Percentiles rank a stretch among this genome's conserved stretches.
Conservation (phyloP, 2,888 invertebrate species). For the Crocallis elinguaria region DNA sequence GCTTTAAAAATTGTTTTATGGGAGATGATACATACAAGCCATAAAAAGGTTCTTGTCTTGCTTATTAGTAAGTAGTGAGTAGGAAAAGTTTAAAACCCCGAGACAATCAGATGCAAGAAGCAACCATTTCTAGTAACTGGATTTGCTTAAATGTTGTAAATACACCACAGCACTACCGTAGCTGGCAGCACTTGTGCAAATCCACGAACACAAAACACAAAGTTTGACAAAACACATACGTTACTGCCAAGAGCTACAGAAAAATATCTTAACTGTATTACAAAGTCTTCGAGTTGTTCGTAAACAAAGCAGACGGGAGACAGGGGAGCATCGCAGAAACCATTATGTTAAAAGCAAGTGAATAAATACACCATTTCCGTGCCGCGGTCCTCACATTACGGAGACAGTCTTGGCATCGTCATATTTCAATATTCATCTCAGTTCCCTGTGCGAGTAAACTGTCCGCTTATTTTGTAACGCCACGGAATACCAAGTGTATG, state of each 20-base stretch:
- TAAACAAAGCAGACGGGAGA: conserved; percentile 33
- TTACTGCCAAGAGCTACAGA: not conserved
- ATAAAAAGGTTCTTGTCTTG: too few species aligned
- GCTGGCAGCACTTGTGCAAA: too few species aligned
- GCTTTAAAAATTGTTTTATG: too few species aligned
- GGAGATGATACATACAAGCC: too few species aligned
- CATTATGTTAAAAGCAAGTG: conserved; percentile 40
- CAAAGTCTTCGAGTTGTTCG: conserved; percentile 23
- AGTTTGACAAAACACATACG: too few species aligned
- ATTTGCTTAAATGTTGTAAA: too few species aligned
- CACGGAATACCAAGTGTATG: conserved; percentile 18
- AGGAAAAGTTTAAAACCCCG: too few species aligned
- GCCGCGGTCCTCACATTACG: conserved; percentile 20
- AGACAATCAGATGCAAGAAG: too few species aligned
- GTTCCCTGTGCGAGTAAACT: conserved; percentile 19
- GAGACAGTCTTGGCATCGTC: conserved; percentile 30
- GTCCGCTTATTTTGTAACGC: conserved; percentile 18
- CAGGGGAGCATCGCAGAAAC: conserved; percentile 22
- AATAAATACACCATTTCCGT: conserved; percentile 39
- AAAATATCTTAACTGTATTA: conserved; percentile 15
- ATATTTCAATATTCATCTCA: conserved; percentile 39
- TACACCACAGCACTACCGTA: too few species aligned
- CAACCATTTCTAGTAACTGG: too few species aligned
- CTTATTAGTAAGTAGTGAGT: too few species aligned
- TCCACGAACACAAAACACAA: too few species aligned